Percentiles rank a stretch among this genome's conserved stretches.
Evolutionary conservation across 2,797 vertebrate species (phyloP).

Genomic region (Leontocebus nigricollis): DNA sequence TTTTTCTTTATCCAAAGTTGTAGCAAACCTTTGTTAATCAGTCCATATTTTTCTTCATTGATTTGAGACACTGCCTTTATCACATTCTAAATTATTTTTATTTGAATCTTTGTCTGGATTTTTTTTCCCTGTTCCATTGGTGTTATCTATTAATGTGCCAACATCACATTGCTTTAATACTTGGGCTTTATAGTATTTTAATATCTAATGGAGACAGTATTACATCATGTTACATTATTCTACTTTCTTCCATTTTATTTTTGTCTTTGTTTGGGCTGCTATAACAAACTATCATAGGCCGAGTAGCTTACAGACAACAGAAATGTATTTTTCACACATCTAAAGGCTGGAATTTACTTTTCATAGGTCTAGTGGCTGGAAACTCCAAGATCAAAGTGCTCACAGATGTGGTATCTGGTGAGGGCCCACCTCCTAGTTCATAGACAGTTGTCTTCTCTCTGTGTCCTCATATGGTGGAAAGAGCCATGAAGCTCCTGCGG

Average conservation of each 20-base stretch:
- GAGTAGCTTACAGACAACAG: background rate
- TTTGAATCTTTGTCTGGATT: background rate
- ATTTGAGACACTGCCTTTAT: background rate
- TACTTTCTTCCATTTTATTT: background rate
- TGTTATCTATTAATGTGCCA: background rate
- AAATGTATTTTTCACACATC: background rate
- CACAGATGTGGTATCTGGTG: background rate
- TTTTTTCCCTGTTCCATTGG: background rate
- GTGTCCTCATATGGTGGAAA: background rate
- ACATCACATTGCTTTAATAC: background rate
- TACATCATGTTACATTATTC: background rate
- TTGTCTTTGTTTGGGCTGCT: background rate
- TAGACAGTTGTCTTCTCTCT: background rate
- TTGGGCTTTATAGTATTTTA: background rate
- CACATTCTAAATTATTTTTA: background rate
- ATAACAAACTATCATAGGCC: background rate
- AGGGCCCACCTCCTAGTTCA: background rate
- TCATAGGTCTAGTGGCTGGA: background rate
- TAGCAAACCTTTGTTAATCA: background rate
- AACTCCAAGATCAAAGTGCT: background rate
- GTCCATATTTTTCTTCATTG: background rate
- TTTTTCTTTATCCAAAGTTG: background rate
- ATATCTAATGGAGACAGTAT: background rate
- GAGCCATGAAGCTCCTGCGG: background rate
- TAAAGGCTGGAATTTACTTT: no score